Percentiles rank a stretch among this genome's conserved stretches.
These are phyloP conservation scores for Neodiprion pinetum DNA, from an alignment of 1,140 invertebrate species.

Conservation along the genomic window DNA sequence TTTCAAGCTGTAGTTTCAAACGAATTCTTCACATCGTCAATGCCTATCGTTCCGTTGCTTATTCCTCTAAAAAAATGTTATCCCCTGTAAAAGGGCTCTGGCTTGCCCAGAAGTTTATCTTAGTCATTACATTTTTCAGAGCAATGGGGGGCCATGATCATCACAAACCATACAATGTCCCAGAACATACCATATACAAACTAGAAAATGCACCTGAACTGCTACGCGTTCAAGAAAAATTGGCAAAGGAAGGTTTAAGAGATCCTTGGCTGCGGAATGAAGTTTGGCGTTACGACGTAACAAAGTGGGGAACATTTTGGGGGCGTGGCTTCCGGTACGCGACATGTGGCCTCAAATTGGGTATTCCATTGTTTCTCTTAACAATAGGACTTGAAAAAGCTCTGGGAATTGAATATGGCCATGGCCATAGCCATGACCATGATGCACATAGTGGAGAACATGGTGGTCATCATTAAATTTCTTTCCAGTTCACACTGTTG, in stretches of 20 bases:
- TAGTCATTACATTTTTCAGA: constrained; percentile 15
- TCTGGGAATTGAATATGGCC: constrained; percentile 54
- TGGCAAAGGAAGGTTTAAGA: constrained; percentile 74
- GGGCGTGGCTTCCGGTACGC: constrained; percentile 51
- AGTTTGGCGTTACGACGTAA: constrained; percentile 75
- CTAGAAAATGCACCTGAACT: constrained; percentile 73
- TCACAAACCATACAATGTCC: constrained; percentile 65
- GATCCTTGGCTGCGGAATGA: constrained; percentile 89
- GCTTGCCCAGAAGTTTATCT: background rate
- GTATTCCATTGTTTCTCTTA: constrained; percentile 69
- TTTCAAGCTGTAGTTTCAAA: no score
- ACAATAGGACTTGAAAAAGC: constrained; percentile 68
- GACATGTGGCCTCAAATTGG: constrained; percentile 69
- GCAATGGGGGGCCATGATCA: constrained; percentile 65
- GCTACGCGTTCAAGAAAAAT: constrained; percentile 64
- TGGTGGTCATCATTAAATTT: constrained; percentile 31
- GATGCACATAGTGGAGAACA: constrained; percentile 19
- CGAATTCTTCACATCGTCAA: background rate
- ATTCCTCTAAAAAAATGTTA: background rate
- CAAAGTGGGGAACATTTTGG: constrained; percentile 57
- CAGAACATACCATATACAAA: constrained; percentile 75
- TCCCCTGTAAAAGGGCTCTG: background rate
- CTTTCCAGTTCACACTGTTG: background rate
- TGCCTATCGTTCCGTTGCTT: background rate
- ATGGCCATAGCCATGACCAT: constrained; percentile 58